These are phyloP conservation scores for Mesocentrotus franciscanus DNA, from an alignment of 53 echinoderm and acorn worm genomes.

Conservation along the genomic window DNA sequence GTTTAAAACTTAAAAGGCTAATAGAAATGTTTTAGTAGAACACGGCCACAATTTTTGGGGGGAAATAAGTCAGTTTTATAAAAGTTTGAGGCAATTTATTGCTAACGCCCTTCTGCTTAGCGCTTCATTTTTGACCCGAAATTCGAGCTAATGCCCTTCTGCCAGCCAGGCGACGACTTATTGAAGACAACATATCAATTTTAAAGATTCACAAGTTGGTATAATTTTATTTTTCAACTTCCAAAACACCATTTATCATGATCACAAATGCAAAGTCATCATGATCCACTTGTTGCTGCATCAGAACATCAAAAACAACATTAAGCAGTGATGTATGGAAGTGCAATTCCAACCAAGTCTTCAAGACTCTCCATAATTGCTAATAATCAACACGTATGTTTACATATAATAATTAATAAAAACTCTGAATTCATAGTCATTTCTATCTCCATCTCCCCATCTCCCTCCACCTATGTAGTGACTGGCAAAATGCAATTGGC, in stretches of 20 bases:
- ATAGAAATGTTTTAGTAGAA: too few species aligned
- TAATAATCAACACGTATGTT: conserved; percentile 25
- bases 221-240: conserved; percentile 2
- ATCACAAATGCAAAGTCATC: not conserved
- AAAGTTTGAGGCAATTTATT: too few species aligned
- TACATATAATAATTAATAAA: conserved; percentile 41
- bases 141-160: too few species aligned
- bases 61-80: too few species aligned
- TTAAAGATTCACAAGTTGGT: not conserved
- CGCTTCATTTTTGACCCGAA: too few species aligned
- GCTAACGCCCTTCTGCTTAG: too few species aligned
- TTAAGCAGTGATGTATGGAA: not conserved
- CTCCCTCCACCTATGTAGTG: not conserved
- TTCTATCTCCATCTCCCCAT: not conserved
- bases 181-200: not conserved
- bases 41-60: too few species aligned
- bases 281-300: not conserved
- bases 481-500: not conserved
- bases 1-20: too few species aligned
- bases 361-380: conserved; percentile 34
- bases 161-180: too few species aligned
- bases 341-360: conserved; percentile 32
- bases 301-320: not conserved
- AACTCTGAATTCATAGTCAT: conserved; percentile 37
- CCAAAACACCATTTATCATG: conserved; percentile 1